A percentile compares a stretch with the other conserved stretches of the same genome.
These are phyloP conservation scores for Chrysopa pallens DNA, from an alignment of 1,140 invertebrate species.

Conservation along the genomic window DNA sequence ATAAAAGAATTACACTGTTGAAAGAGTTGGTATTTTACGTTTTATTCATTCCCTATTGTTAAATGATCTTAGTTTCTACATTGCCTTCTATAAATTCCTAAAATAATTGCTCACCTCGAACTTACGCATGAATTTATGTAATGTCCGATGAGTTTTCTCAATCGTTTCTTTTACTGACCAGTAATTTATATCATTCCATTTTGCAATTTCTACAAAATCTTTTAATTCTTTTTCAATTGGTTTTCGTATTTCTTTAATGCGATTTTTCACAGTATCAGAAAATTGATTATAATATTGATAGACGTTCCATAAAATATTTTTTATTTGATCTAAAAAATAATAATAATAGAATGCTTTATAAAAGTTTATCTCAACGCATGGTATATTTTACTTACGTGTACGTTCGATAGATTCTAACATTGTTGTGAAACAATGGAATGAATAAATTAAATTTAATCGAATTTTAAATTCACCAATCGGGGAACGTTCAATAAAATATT, in stretches of 20 bases:
- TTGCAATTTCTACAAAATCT: constrained; percentile 88
- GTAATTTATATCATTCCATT: constrained; percentile 90
- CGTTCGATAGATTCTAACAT: constrained; percentile 25
- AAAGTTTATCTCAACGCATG: background rate
- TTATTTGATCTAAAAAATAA: constrained; percentile 28
- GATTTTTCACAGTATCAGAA: constrained; percentile 33
- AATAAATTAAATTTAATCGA: constrained; percentile 57
- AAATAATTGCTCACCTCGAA: constrained; percentile 31
- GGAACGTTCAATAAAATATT: constrained; percentile 71
- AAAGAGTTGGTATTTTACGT: too few relatives aligned
- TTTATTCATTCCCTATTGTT: too few relatives aligned
- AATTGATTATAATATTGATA: constrained; percentile 78
- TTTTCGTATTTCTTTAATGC: constrained; percentile 42
- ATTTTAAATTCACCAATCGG: constrained; percentile 66
- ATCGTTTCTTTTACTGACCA: constrained; percentile 81
- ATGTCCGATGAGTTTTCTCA: constrained; percentile 68
- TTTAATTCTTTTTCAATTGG: constrained; percentile 85
- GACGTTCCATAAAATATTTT: constrained; percentile 67
- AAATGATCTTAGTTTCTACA: too few relatives aligned
- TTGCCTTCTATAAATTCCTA: too few relatives aligned
- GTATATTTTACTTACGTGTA: constrained; percentile 19
- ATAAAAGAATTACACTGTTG: too few relatives aligned
- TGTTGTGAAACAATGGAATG: constrained; percentile 57
- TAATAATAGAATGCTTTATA: constrained; percentile 5
- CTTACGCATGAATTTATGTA: constrained; percentile 74